phyloP scores from a whole-genome alignment of 2,797 vertebrate genomes.

The Syncerus caffer region DNA sequence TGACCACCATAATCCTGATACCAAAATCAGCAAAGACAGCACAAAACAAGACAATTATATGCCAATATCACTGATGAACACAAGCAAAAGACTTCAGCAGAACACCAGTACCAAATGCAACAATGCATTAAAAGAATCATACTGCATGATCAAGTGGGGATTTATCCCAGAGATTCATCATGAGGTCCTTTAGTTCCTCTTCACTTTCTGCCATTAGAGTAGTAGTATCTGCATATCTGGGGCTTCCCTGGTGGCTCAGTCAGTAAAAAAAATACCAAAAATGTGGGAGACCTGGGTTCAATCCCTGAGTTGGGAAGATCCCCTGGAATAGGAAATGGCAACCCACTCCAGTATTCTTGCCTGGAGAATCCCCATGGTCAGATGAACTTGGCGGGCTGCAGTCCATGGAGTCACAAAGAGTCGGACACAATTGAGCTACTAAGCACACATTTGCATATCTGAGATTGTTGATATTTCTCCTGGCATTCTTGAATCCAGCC shows the following conservation, averaged over 20 bases:
- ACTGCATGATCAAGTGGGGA: not conserved
- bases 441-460: not conserved
- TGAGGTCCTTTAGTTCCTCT: not conserved
- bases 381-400: not conserved
- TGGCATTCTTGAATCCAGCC: not conserved
- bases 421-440: fast-evolving
- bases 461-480: not conserved
- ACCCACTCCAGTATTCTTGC: not conserved
- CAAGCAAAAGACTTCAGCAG: not conserved
- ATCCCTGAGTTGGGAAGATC: not conserved
- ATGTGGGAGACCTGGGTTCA: not conserved
- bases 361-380: not conserved
- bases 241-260: not conserved
- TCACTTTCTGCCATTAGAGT: not conserved
- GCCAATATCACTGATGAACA: not conserved
- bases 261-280: fast-evolving
- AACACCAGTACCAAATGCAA: not conserved
- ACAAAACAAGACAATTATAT: not conserved
- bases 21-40: not conserved
- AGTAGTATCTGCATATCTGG: not conserved
- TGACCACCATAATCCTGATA: not conserved
- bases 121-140: not conserved
- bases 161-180: not conserved
- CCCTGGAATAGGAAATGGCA: not conserved
- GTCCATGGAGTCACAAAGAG: not conserved